Evolutionary conservation across 2,797 vertebrate genomes (phyloP).

Genomic region (Apogon hyalosoma): DNA sequence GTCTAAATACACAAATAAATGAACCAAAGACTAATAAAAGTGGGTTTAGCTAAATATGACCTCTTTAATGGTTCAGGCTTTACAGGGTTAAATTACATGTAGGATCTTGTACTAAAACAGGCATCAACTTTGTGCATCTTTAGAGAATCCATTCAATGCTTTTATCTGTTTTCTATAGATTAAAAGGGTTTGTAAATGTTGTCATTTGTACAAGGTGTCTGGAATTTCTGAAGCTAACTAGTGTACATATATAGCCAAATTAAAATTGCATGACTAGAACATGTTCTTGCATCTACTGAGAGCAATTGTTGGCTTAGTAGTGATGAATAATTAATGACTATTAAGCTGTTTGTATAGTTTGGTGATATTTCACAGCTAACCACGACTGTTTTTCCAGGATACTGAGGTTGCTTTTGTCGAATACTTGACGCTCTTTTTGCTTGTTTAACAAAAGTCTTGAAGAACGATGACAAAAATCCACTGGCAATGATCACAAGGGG

Average conservation of each 20-base stretch:
- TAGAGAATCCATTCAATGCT: not conserved
- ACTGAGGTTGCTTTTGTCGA: not conserved
- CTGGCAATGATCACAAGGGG: constrained; percentile 19
- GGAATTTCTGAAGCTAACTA: not conserved
- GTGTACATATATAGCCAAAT: constrained; percentile 24
- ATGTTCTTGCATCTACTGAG: constrained; percentile 36
- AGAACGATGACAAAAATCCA: not conserved
- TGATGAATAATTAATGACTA: constrained; percentile 49
- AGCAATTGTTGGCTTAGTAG: constrained; percentile 37
- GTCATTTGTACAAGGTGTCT: not conserved
- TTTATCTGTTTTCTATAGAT: not conserved
- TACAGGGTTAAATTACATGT: no score
- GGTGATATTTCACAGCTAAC: constrained; percentile 27
- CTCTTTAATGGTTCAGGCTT: no score
- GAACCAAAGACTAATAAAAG: no score
- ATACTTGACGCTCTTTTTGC: constrained; percentile 7
- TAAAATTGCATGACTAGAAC: constrained; percentile 44
- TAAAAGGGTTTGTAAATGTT: not conserved
- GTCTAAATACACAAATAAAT: no score
- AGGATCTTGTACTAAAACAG: no score
- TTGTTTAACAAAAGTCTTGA: constrained; percentile 22
- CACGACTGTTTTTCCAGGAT: constrained; percentile 2
- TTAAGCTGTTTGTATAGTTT: constrained; percentile 35
- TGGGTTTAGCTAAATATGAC: no score
- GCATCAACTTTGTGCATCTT: constrained; percentile 2